These are phyloP conservation scores for Astyanax mexicanus DNA, from an alignment of 2,797 vertebrate species.

Conservation along the genomic window DNA sequence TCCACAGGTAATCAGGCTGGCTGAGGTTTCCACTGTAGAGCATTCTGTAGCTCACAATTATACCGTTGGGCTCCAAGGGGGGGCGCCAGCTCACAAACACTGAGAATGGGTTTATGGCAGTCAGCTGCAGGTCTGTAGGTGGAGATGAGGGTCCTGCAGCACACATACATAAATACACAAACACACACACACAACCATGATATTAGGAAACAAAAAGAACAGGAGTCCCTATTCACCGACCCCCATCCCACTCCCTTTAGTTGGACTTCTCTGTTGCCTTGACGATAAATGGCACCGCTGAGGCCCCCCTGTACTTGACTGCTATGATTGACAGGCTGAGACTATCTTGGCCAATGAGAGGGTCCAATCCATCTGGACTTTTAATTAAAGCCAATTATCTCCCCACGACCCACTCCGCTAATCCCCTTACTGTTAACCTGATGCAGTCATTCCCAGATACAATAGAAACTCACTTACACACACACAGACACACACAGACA, in stretches of 20 bases:
- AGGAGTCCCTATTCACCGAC: neutral
- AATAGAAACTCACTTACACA: constrained; percentile 27
- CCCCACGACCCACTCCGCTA: constrained; percentile 47
- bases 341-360: constrained; percentile 50
- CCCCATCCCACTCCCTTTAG: constrained; percentile 33
- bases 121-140: constrained; percentile 90
- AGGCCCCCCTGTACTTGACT: constrained; percentile 50
- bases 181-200: constrained; percentile 29
- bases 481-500: constrained; percentile 37
- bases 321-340: constrained; percentile 48
- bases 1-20: constrained; percentile 90
- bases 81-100: constrained; percentile 94
- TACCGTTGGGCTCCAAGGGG: constrained; percentile 90
- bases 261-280: constrained; percentile 56
- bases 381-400: constrained; percentile 67
- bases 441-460: constrained; percentile 27
- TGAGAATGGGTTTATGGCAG: constrained; percentile 85
- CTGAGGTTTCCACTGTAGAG: constrained; percentile 88
- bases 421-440: constrained; percentile 53
- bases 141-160: constrained; percentile 88
- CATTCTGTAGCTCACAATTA: constrained; percentile 89
- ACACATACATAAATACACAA: constrained; percentile 30
- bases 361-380: constrained; percentile 63
- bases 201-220: neutral
- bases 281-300: constrained; percentile 61